Conservation (phyloP, 2,888 invertebrate species). For the Mechanitis messenoides region DNA sequence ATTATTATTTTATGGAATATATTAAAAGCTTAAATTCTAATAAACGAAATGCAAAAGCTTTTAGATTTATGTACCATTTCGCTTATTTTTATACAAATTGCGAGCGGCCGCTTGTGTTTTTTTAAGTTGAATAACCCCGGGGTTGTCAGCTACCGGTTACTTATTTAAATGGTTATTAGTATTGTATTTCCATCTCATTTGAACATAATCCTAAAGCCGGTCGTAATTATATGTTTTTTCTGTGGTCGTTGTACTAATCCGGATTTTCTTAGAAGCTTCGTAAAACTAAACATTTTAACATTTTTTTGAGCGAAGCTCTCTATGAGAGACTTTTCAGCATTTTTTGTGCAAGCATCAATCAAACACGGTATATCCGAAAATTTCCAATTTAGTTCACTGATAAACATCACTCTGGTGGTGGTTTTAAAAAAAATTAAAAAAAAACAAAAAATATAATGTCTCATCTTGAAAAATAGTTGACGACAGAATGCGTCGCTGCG, state of each 20-base stretch:
- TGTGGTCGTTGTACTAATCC: slow-evolving; percentile 19
- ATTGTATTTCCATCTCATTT: slow-evolving; percentile 45
- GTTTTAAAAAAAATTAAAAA: no score
- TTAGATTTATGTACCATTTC: slow-evolving; percentile 19
- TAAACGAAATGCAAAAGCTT: slow-evolving; percentile 2
- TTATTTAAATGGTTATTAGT: slow-evolving; percentile 42
- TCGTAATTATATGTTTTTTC: slow-evolving; percentile 9
- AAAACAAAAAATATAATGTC: no score
- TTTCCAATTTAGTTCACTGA: no score
- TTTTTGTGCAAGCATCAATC: no score
- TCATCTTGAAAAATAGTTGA: no score
- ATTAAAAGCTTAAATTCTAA: not conserved
- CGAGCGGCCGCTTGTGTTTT: slow-evolving; percentile 22
- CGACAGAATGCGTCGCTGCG: no score
- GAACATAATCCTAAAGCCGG: slow-evolving; percentile 16
- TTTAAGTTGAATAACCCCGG: slow-evolving; percentile 27
- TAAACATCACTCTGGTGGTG: no score
- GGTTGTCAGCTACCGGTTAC: slow-evolving; percentile 41
- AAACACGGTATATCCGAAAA: no score
- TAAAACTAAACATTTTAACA: slow-evolving; percentile 6
- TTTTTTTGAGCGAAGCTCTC: no score
- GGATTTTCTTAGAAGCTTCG: slow-evolving; percentile 11
- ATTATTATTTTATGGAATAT: no score
- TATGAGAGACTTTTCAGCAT: no score
- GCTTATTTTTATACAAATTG: slow-evolving; percentile 19